Base-by-base conservation (phyloP, 2,888 invertebrate genomes). In the Hedychridium roseum region DNA sequence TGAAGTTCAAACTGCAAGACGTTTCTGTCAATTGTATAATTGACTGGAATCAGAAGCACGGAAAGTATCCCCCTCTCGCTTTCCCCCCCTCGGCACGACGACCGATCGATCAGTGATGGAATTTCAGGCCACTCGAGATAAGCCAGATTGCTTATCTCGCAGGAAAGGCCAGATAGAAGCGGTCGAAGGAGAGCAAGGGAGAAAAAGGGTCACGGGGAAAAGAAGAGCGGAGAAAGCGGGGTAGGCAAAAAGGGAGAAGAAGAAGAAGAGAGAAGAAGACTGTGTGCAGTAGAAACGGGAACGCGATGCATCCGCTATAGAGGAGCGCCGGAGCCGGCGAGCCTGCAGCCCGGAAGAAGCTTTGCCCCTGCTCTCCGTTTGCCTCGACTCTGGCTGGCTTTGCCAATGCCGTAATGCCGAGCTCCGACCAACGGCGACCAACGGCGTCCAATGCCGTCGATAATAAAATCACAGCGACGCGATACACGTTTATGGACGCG, bases 291-390 rank as follows among this genome's bases (percentile, higher is more conserved):
- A 59, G 67, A 65, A 71, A 71, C 71, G 71, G 69, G 71, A 71
- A 71, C 71, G 68, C 60, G 66, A 60, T 62, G 64, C 68, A 71
- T 71, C 71, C 71, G 71, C 71, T 64, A 59, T 43, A 43, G 45
- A 51, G 53, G 67, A 61, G 64, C 58, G 64, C 60, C 60, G 40
- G 45, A 58, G 53, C 49, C 40, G 42, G 57, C 54, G n/a, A n/a
- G n/a, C 60, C 57, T 54, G 54, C 55, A 60, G 64, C 61, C 64
- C 64, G 64, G 64, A 64, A 64, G 64, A 63, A 57, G 61, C 60
- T 60, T 56, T 55, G 57, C 27, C 64, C 42, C 43, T 21, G 34
- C 32, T 21, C 52, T 43, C 51, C 43, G 39, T 44, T 35, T 43
- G 34, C n/a, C n/a, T n/a, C n/a, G n/a, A n/a, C n/a, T 39, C 27